phyloP scores from a whole-genome alignment of 2,797 vertebrate species.

The Octomys mimax region DNA sequence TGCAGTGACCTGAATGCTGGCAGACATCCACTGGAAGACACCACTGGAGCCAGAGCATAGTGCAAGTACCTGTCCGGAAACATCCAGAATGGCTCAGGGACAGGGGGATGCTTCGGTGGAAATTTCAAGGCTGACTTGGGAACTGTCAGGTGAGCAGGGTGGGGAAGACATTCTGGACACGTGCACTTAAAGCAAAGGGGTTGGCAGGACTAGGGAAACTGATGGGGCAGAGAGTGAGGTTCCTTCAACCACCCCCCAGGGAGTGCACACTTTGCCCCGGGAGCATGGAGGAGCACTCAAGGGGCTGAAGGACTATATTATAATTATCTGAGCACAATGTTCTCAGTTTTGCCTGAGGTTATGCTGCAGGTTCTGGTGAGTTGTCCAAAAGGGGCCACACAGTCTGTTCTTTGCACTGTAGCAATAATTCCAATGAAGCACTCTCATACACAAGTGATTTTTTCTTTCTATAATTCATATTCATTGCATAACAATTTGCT shows the following conservation, averaged over 20 bases:
- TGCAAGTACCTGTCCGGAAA: background rate
- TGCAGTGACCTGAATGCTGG: background rate
- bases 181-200: background rate
- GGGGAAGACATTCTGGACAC: conserved; percentile 2
- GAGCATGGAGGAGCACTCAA: background rate
- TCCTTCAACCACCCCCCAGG: background rate
- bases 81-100: background rate
- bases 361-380: background rate
- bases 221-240: background rate
- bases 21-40: background rate
- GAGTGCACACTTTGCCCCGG: background rate
- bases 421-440: background rate
- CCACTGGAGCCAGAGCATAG: background rate
- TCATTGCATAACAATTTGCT: background rate
- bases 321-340: background rate
- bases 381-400: background rate
- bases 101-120: background rate
- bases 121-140: background rate
- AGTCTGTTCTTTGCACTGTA: background rate
- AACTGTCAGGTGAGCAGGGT: background rate
- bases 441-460: background rate
- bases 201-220: background rate
- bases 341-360: background rate
- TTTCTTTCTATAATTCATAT: background rate
- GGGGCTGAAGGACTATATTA: background rate